Evolutionary conservation across 2,797 vertebrate species (phyloP).

Genomic region (Neopelma chrysocephalum): DNA sequence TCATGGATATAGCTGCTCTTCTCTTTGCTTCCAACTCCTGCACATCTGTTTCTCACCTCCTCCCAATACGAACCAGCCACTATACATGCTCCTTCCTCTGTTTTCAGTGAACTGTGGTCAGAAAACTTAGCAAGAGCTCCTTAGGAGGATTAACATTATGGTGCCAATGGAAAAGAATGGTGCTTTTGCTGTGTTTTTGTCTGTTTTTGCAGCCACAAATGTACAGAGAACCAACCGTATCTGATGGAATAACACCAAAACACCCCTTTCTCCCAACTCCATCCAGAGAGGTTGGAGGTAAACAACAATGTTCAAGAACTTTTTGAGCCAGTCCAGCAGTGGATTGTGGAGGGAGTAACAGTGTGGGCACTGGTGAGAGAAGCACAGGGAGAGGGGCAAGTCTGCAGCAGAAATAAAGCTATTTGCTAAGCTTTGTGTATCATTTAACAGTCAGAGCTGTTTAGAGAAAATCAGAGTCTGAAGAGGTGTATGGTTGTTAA

Average conservation of each 20-base stretch:
- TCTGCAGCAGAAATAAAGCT: not conserved
- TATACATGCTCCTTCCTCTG: not conserved
- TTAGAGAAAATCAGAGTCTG: not conserved
- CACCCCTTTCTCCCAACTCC: not conserved
- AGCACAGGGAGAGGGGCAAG: not conserved
- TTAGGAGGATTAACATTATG: not conserved
- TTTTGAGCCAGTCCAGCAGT: not conserved
- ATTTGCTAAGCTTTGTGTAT: not conserved
- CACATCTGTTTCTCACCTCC: not conserved
- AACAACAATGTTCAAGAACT: not conserved
- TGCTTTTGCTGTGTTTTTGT: no score
- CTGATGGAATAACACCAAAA: not conserved
- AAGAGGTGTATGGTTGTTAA: not conserved
- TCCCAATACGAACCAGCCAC: not conserved
- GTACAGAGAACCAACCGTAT: not conserved
- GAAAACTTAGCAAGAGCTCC: not conserved
- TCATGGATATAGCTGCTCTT: not conserved
- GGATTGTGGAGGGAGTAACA: not conserved
- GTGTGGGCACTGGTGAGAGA: not conserved
- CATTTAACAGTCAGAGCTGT: not conserved
- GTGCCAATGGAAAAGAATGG: not conserved
- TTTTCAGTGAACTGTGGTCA: not conserved
- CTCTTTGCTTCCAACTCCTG: not conserved
- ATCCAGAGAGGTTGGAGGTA: not conserved
- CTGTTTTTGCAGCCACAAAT: not conserved